A percentile compares a stretch with the other conserved stretches of the same genome.
Conservation (phyloP, 2,797 vertebrate species). For the Ctenopoma kingsleyae region DNA sequence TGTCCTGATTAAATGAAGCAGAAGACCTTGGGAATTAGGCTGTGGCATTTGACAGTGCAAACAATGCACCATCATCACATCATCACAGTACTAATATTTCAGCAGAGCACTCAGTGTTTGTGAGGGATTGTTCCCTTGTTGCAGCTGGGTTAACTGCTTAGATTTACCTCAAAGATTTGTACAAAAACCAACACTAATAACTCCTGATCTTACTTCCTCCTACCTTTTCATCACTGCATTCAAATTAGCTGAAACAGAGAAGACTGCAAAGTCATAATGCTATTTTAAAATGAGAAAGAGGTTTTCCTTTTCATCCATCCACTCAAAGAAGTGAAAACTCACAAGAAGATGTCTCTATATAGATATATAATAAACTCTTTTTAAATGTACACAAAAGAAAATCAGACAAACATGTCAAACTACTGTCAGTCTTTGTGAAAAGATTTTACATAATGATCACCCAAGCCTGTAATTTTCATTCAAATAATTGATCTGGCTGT, state of each 20-base stretch:
- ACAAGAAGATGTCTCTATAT: conserved; percentile 14
- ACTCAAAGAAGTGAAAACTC: conserved; percentile 5
- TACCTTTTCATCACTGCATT: background rate
- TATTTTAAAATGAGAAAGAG: conserved; percentile 7
- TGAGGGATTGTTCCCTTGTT: background rate
- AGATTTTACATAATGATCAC: conserved; percentile 3
- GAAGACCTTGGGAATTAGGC: conserved; percentile 21
- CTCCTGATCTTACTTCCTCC: conserved; percentile 22
- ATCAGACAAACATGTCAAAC: background rate
- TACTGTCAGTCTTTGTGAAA: conserved; percentile 6
- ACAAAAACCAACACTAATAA: background rate
- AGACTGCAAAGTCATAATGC: conserved; percentile 38
- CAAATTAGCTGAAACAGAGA: conserved; percentile 36
- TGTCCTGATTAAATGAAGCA: conserved; percentile 14
- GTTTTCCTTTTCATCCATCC: conserved; percentile 31
- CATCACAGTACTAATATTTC: conserved; percentile 12
- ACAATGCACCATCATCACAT: conserved; percentile 27
- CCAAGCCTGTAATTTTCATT: conserved; percentile 15
- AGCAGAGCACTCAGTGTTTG: conserved; percentile 11
- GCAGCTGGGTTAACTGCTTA: background rate
- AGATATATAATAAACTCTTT: background rate
- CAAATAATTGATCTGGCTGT: background rate
- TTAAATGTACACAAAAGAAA: background rate
- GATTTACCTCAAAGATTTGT: conserved; percentile 6
- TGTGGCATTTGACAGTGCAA: conserved; percentile 30